Evolutionary conservation across 1,140 invertebrate genomes (phyloP).

Genomic region (Limonius californicus): DNA sequence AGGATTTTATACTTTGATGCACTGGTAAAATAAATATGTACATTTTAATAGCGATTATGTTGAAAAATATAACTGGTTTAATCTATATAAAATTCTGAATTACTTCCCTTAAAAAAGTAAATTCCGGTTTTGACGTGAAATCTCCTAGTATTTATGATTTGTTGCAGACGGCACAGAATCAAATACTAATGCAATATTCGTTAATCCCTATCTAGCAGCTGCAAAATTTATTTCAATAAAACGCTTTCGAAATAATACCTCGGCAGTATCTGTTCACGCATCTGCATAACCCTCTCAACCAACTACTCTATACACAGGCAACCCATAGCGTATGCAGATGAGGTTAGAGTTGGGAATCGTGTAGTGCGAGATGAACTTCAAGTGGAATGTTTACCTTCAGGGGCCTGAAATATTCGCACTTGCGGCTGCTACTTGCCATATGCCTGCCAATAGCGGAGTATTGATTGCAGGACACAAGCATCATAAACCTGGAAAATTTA

Average conservation of each 20-base stretch:
- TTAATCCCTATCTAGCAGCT: too few species aligned
- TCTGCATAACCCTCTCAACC: conserved; percentile 3
- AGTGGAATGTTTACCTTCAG: conserved; percentile 8
- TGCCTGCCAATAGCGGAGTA: not conserved
- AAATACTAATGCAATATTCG: too few species aligned
- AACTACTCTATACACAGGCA: conserved; percentile 3
- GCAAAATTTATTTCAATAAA: too few species aligned
- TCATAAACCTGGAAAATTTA: not conserved
- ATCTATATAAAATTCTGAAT: too few species aligned
- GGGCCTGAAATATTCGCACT: conserved; percentile 7
- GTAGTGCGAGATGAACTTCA: conserved; percentile 9
- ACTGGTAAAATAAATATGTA: too few species aligned
- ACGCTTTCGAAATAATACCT: not conserved
- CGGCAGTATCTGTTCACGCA: not conserved
- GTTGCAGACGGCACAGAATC: too few species aligned
- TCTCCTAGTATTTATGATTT: too few species aligned
- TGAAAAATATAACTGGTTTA: too few species aligned
- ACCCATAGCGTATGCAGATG: conserved; percentile 11
- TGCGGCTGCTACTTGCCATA: not conserved
- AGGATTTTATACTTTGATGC: too few species aligned
- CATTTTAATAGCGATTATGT: too few species aligned
- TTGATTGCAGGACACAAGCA: not conserved
- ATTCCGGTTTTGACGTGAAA: too few species aligned
- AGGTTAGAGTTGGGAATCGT: conserved; percentile 13
- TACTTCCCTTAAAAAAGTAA: too few species aligned